Percentiles rank a stretch among this genome's conserved stretches.
phyloP scores from a whole-genome alignment of 2,888 invertebrate genomes.

The Griposia aprilina region DNA sequence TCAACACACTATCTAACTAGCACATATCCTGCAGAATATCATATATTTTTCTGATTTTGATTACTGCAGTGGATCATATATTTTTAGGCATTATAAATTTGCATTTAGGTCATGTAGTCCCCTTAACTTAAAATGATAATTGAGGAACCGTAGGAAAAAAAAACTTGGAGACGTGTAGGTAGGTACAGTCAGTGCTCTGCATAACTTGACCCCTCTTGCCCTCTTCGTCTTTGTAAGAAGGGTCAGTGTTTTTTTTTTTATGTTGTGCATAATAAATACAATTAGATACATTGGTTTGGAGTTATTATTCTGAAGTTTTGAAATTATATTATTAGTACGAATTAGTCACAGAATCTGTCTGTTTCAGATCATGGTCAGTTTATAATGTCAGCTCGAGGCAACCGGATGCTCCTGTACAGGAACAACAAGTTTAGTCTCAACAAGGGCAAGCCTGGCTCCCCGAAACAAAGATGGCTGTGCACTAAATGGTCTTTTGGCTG shows the following conservation, averaged over 20 bases:
- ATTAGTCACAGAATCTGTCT: not conserved
- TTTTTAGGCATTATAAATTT: no score
- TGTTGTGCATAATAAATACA: no score
- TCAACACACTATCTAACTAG: no score
- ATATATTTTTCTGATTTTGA: no score
- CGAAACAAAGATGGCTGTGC: slow-evolving; percentile 73
- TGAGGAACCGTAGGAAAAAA: not conserved
- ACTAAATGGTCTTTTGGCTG: slow-evolving; percentile 69
- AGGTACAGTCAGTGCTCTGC: no score
- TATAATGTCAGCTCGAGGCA: slow-evolving; percentile 67
- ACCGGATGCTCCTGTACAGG: slow-evolving; percentile 70
- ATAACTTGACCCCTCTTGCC: no score
- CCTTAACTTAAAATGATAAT: not conserved
- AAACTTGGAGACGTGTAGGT: not conserved
- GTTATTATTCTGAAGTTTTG: not conserved
- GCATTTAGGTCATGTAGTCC: no score
- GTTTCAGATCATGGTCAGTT: slow-evolving; percentile 64
- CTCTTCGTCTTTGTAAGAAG: no score
- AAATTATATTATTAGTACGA: not conserved
- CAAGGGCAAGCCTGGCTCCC: slow-evolving; percentile 52
- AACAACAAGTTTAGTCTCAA: slow-evolving; percentile 69
- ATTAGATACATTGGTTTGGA: no score
- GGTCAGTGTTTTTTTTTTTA: no score
- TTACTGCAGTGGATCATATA: no score
- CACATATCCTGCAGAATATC: no score